These are phyloP conservation scores for Meloidogyne floridensis DNA, from an alignment of 1,140 invertebrate species.

Conservation along the genomic window DNA sequence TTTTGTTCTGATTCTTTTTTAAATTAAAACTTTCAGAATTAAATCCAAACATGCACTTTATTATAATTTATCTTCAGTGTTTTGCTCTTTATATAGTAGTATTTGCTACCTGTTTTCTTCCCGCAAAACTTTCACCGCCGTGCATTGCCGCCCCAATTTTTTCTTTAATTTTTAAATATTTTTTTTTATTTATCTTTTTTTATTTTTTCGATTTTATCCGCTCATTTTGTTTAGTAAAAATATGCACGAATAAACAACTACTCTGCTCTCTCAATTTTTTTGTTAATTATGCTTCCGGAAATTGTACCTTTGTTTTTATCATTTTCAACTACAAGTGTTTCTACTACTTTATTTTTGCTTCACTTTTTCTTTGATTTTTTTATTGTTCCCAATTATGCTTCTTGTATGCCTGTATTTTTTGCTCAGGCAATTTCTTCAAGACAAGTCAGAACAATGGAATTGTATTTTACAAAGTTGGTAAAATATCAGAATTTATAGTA, in stretches of 20 bases:
- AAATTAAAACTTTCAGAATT: background rate
- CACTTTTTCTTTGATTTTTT: background rate
- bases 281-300: background rate
- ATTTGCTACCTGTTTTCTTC: background rate
- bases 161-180: background rate
- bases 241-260: slow-evolving; percentile 7
- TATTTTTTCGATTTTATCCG: background rate
- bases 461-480: slow-evolving; percentile 20
- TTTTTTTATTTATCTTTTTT: background rate
- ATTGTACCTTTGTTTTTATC: slow-evolving; percentile 14
- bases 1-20: background rate
- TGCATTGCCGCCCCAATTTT: background rate
- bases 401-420: slow-evolving; percentile 22
- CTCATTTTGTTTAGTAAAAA: background rate
- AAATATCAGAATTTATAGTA: background rate
- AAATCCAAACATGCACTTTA: background rate
- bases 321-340: slow-evolving; percentile 6
- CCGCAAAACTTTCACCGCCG: background rate
- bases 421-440: slow-evolving; percentile 35
- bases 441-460: slow-evolving; percentile 22
- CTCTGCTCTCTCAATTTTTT: background rate
- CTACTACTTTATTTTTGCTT: no score
- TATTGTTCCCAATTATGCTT: background rate
- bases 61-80: background rate
- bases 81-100: background rate